Evolutionary conservation across 2,888 invertebrate genomes (phyloP), one percentile per base, ranked within the genome.

Genomic region (Nephrotoma flavescens): DNA sequence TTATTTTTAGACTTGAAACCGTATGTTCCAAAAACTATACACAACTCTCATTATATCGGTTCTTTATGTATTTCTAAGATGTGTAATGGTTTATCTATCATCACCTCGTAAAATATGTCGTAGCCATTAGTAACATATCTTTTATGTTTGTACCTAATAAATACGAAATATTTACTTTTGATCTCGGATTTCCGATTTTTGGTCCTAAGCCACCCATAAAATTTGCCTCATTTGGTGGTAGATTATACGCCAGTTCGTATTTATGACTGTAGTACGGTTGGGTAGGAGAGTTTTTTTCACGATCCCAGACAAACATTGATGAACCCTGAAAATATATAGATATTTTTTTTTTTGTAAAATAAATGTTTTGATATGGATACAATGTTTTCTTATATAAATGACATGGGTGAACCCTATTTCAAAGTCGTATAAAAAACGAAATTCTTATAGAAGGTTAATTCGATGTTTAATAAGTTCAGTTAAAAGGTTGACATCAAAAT

Each of bases 151-250:
- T 47, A 47, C 11, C n/a, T 83, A 41, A 19, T 4, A 19, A 83
- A 83, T 83, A 31, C n/a, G 4, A 2, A 47, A 47, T 47, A 12
- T 31, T 19, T 42, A 87, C 87, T 87, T 87, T 87, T 57, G 87
- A 87, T 84, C 88, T 41, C 0, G 44, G n/a, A 41, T 44, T 86
- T 9, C 87, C 87, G 2, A 19, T 84, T 83, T 86, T 86, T 45
- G 7, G 15, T 9, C 88, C 88, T 11, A 88, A 47, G 6, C 88
- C 88, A 42, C 87, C 87, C 15, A 88, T 15, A 52, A 87, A 88
- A 31, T 87, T 87, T 0, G 87, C 85, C 19, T 87, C 88, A 42
- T 87, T 87, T 15, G 88, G 87, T 41, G 88, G 87, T 44, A 86
- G 86, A 87, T 88, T 87, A 45, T 85, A 85, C 19, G 86, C 85